Percentiles rank a stretch among this genome's conserved stretches.
Conservation (phyloP, 2,797 vertebrate genomes). For the Crenuchus spilurus region DNA sequence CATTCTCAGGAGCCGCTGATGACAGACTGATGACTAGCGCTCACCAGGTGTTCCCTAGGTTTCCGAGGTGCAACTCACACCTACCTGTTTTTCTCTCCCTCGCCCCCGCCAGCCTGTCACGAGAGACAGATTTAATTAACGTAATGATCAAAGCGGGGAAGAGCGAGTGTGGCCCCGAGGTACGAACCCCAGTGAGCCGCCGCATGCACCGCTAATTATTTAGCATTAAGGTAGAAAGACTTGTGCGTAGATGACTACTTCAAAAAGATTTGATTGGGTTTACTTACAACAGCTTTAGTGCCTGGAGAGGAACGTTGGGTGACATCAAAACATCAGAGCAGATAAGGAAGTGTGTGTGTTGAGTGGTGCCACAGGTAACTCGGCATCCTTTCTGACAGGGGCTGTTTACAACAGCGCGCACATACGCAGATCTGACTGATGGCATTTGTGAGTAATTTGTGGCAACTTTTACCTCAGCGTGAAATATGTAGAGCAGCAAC, state of each 20-base stretch:
- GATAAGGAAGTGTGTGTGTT: constrained; percentile 75
- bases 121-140: constrained; percentile 83
- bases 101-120: constrained; percentile 75
- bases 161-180: constrained; percentile 77
- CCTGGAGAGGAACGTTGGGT: constrained; percentile 69
- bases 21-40: constrained; percentile 69
- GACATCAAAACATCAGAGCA: constrained; percentile 83
- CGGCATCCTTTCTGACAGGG: constrained; percentile 78
- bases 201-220: constrained; percentile 78
- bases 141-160: constrained; percentile 82
- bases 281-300: constrained; percentile 72
- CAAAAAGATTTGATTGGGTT: constrained; percentile 81
- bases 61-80: constrained; percentile 73
- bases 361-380: constrained; percentile 77
- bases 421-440: constrained; percentile 64
- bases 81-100: constrained; percentile 76
- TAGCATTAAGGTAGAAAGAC: constrained; percentile 84
- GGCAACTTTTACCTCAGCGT: constrained; percentile 48
- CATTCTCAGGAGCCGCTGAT: constrained; percentile 60
- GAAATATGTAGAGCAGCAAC: constrained; percentile 30
- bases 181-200: constrained; percentile 72
- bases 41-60: constrained; percentile 73
- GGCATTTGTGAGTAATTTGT: constrained; percentile 58
- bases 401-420: constrained; percentile 55
- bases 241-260: constrained; percentile 80